Evolutionary conservation across 2,888 invertebrate genomes (phyloP), one percentile per base, ranked within the genome.

Genomic region (Drosophila mercatorum): DNA sequence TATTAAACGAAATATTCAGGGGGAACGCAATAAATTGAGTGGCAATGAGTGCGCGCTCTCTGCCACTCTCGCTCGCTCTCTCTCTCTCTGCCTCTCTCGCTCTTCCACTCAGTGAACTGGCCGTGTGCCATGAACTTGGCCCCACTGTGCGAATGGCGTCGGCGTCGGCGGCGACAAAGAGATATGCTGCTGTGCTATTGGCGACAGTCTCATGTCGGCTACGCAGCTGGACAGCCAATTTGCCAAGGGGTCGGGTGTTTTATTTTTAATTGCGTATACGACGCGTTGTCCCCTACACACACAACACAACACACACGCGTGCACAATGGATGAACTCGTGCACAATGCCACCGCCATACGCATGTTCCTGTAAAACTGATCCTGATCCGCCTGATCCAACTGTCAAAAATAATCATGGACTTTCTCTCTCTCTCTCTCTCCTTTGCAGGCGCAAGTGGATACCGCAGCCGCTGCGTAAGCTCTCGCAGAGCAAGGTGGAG

Each of bases 401-500:
- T 40, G 38, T 5, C 17, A 22, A 52, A 12, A 1, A n/a, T 36
- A 51, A 51, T 40, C n/a, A 8, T 38, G n/a, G 26, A 46, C 4
- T 46, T 40, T 36, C 34, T n/a, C 69, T 10, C 71, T 2, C 22
- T 22, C 22, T 22, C 22, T 22, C 22, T 22, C 22, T 31, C 41
- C 55, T 31, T 88, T 80, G 14, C 93, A 97, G 96, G 93, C 95
- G 96, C 91, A 98, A 97, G 95, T 97, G 98, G 97, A 94, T 98
- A 92, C 96, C 97, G 73, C 97, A 96, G 92, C 95, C 96, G 58
- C 94, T 98, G 70, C 95, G 98, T 81, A 98, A 98, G 93, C 94
- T 97, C 82, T 97, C 97, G 82, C 97, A 97, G 93, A 96, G 96
- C 83, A 97, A 97, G 93, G 96, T 96, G 76, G 97, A 97, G 90